Percentiles rank a stretch among this genome's conserved stretches.
Evolutionary conservation across 2,888 invertebrate species (phyloP).

Genomic region (Julus scandinavius): DNA sequence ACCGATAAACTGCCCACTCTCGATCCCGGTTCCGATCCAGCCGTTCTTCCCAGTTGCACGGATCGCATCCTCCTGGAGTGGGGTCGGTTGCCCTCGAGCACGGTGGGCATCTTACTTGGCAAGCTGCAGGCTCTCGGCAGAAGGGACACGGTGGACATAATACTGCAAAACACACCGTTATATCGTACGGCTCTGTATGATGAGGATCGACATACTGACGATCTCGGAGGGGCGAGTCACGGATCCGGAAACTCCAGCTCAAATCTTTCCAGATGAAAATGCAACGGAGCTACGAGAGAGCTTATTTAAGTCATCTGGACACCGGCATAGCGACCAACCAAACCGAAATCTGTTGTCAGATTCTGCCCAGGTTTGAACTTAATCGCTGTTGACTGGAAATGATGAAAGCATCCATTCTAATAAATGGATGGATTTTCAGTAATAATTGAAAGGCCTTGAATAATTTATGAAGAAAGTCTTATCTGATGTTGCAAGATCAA

Average conservation of each 20-base stretch:
- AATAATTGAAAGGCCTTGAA: conserved; percentile 14
- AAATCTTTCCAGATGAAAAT: conserved; percentile 57
- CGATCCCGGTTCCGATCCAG: conserved; percentile 63
- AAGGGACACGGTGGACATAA: conserved; percentile 72
- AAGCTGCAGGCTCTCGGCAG: conserved; percentile 73
- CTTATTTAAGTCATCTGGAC: neutral
- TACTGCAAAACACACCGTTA: conserved; percentile 71
- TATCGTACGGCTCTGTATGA: conserved; percentile 63
- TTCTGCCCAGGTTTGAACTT: neutral
- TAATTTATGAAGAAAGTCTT: neutral
- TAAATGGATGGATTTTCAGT: neutral
- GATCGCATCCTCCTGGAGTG: conserved; percentile 68
- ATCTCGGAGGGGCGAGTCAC: conserved; percentile 56
- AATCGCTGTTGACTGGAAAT: neutral
- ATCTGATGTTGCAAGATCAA: neutral
- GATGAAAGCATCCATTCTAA: neutral
- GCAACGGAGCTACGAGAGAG: neutral
- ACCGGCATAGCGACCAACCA: neutral
- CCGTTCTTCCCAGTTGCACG: conserved; percentile 61
- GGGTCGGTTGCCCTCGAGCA: conserved; percentile 66
- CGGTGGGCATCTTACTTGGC: conserved; percentile 70
- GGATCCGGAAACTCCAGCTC: conserved; percentile 58
- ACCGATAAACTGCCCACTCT: conserved; percentile 70
- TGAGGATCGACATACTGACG: conserved; percentile 56
- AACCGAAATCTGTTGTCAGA: neutral